Conservation (phyloP, 2,888 invertebrate genomes). For the Hypselothyrea guttata region DNA sequence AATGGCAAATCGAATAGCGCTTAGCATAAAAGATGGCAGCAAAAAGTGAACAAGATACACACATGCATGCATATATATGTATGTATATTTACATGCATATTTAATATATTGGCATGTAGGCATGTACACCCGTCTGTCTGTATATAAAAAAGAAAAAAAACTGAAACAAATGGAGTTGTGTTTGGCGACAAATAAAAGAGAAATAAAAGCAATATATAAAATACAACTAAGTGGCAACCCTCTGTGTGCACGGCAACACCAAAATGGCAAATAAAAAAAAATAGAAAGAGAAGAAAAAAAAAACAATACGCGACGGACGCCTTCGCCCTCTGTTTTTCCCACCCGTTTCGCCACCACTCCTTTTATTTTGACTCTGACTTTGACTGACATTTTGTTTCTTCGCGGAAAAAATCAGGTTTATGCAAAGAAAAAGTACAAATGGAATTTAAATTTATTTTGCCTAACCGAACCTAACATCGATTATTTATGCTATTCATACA, state of each 20-base stretch:
- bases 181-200: conserved; percentile 29
- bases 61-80: conserved; percentile 35
- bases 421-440: conserved; percentile 19
- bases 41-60: conserved; percentile 67
- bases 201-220: conserved; percentile 50
- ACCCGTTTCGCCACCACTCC: conserved; percentile 38
- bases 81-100: conserved; percentile 14
- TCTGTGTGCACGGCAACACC: conserved; percentile 50
- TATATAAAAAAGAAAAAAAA: conserved; percentile 29
- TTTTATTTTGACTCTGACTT: conserved; percentile 58
- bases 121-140: conserved; percentile 11
- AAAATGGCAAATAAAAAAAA: conserved; percentile 61
- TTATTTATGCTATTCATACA: conserved; percentile 21
- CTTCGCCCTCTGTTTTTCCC: conserved; percentile 52
- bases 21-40: conserved; percentile 76
- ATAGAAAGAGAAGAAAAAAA: conserved; percentile 51
- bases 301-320: conserved; percentile 65
- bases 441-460: conserved; percentile 15
- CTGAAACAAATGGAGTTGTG: conserved; percentile 14
- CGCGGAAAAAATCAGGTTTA: conserved; percentile 30
- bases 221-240: conserved; percentile 64
- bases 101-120: conserved; percentile 10
- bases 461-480: conserved; percentile 19
- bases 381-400: conserved; percentile 51
- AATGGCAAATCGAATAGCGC: conserved; percentile 59